A percentile compares a stretch with the other conserved stretches of the same genome.
Conservation (phyloP, 1,140 invertebrate species). For the Heliconius congener region DNA sequence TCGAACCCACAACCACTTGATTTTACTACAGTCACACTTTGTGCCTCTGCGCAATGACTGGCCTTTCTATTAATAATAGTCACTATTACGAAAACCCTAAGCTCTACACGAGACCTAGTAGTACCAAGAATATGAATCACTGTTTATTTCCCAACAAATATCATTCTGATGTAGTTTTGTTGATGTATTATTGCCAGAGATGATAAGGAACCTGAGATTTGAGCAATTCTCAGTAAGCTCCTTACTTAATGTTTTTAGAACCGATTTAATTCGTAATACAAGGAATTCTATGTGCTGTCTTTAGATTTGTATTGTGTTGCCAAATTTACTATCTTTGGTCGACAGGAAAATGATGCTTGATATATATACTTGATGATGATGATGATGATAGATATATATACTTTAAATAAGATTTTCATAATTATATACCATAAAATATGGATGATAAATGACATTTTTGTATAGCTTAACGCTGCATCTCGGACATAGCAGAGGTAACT, state of each 20-base stretch:
- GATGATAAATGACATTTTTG: too few species aligned
- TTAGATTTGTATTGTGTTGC: not conserved
- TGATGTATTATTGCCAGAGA: conserved; percentile 23
- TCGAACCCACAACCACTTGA: too few species aligned
- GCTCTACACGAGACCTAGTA: not conserved
- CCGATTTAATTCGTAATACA: not conserved
- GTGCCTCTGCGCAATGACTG: too few species aligned
- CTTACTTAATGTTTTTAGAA: not conserved
- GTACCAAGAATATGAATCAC: conserved; percentile 7
- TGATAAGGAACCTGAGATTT: conserved; percentile 20
- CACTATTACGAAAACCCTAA: not conserved
- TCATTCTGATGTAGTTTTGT: conserved; percentile 16
- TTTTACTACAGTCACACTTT: too few species aligned
- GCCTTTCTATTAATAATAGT: not conserved
- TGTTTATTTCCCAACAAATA: not conserved
- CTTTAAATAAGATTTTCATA: too few species aligned
- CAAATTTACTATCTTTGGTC: not conserved
- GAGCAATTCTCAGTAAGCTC: not conserved
- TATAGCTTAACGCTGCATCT: too few species aligned
- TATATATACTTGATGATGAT: too few species aligned
- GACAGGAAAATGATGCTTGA: not conserved
- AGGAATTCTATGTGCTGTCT: not conserved
- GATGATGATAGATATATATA: conserved; percentile 3
- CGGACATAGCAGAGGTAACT: too few species aligned
- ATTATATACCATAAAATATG: too few species aligned